Conservation (phyloP, 2,797 vertebrate genomes). For the Hylomyscus alleni region DNA sequence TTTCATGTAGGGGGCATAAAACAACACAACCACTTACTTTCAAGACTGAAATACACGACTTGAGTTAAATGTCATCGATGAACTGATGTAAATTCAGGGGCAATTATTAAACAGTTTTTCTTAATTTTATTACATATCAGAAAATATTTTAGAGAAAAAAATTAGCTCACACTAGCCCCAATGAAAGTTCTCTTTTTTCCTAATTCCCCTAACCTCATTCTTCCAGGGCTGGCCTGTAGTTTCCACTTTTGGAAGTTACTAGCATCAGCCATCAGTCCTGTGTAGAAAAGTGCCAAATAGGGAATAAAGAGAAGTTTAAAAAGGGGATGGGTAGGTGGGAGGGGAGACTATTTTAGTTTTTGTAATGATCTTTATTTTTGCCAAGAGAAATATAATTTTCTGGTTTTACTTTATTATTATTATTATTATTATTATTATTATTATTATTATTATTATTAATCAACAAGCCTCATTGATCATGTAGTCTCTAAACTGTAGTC, state of each 20-base stretch:
- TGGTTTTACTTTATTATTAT: too few relatives aligned
- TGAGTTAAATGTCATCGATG: constrained; percentile 54
- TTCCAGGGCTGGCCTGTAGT: neutral
- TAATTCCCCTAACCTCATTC: constrained; percentile 6
- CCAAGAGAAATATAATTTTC: neutral
- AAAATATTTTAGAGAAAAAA: constrained; percentile 2
- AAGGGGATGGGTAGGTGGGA: too few relatives aligned
- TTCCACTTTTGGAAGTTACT: neutral
- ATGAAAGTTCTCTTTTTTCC: neutral
- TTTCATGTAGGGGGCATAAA: constrained; percentile 48
- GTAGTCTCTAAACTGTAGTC: constrained; percentile 25
- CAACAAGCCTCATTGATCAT: neutral
- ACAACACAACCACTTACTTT: constrained; percentile 54
- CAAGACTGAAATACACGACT: constrained; percentile 61
- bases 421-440: neutral
- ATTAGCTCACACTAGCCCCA: neutral
- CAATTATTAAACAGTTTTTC: constrained; percentile 59
- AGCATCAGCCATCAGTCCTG: neutral
- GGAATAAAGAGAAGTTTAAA: constrained; percentile 7
- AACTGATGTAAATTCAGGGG: constrained; percentile 3
- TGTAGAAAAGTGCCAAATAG: neutral
- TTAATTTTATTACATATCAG: constrained; percentile 47
- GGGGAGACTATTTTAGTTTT: neutral
- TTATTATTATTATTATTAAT: neutral
- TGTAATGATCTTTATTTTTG: constrained; percentile 42